Base-by-base conservation (phyloP, 2,113 vertebrate genomes). In the Nycticorax nycticorax region DNA sequence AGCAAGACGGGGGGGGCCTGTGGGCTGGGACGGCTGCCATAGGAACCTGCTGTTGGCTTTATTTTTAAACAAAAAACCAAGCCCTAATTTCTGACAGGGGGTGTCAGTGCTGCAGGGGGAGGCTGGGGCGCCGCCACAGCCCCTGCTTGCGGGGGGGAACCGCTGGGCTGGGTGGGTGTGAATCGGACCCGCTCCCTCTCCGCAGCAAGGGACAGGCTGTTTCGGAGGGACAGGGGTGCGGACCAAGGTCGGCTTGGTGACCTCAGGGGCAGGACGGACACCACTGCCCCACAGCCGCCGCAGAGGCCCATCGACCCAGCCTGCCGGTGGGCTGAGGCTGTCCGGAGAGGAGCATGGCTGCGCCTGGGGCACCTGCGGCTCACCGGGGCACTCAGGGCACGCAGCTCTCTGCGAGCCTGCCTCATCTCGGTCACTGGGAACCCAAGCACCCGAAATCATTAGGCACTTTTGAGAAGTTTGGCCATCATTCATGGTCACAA, bases 361-460 rank as follows among this genome's bases (percentile, higher is more conserved):
- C 33, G 4, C 0, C 0, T 24, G 41, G 10, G 47, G 67, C 0
- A 2, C n/a, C 60, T n/a, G 26, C 1, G 1, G n/a, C 20, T 50
- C 2, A 1, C 26, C 1, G 4, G 33, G 20, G 28, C 6, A 1
- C 12, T 27, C 57, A 14, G n/a, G 35, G 57, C 55, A 24, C 2
- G 8, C 30, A n/a, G 60, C 10, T 47, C 17, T 41, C 48, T 64
- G 23, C 22, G 22, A 66, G 32, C 9, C 52, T 72, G 66, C 12
- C 23, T 85, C 18, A 11, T 43, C 67, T 45, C 45, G 33, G 35
- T 45, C 4, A 1, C 53, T 47, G 26, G 57, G 50, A 94, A 68
- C 63, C 1, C 3, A 79, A 48, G 32, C 32, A 68, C 17, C 16
- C 7, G 5, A 76, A 88, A 69, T 66, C 10, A 20, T 63, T 27